Evolutionary conservation across 2,113 vertebrate genomes (phyloP).

Genomic region (Bos javanicus): DNA sequence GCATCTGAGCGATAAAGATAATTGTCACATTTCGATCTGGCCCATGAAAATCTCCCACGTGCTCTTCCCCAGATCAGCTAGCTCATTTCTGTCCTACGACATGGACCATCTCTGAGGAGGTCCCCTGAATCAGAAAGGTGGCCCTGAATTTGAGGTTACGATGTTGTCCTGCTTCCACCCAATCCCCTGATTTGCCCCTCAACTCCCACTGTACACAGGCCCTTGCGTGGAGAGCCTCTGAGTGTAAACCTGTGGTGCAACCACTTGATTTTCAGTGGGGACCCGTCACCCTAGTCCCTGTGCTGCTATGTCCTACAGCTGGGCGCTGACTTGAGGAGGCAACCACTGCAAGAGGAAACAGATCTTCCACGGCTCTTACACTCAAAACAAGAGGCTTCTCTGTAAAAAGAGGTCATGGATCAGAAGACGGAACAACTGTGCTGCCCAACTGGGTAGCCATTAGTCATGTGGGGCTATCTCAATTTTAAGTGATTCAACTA

Average conservation of each 20-base stretch:
- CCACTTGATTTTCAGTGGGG: not conserved
- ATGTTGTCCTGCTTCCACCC: not conserved
- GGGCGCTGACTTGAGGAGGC: not conserved
- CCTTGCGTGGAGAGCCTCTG: not conserved
- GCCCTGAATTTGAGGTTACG: not conserved
- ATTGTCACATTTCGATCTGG: not conserved
- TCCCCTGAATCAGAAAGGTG: not conserved
- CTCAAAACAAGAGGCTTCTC: not conserved
- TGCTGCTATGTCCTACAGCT: not conserved
- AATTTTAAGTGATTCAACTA: conserved; percentile 11
- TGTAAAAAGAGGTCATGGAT: not conserved
- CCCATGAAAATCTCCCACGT: not conserved
- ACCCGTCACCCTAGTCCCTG: not conserved
- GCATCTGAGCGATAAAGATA: not conserved
- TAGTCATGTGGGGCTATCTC: not conserved
- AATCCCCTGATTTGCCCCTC: not conserved
- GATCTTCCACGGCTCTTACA: not conserved
- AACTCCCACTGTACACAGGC: not conserved
- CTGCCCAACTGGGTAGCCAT: not conserved
- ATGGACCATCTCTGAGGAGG: not conserved
- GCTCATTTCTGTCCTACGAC: not conserved
- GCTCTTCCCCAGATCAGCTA: not conserved
- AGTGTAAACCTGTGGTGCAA: not conserved
- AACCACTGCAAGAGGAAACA: not conserved
- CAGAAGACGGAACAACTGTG: not conserved